Percentiles rank a stretch among this genome's conserved stretches.
Conservation (phyloP, 1,140 invertebrate genomes). For the Amyelois transitella region DNA sequence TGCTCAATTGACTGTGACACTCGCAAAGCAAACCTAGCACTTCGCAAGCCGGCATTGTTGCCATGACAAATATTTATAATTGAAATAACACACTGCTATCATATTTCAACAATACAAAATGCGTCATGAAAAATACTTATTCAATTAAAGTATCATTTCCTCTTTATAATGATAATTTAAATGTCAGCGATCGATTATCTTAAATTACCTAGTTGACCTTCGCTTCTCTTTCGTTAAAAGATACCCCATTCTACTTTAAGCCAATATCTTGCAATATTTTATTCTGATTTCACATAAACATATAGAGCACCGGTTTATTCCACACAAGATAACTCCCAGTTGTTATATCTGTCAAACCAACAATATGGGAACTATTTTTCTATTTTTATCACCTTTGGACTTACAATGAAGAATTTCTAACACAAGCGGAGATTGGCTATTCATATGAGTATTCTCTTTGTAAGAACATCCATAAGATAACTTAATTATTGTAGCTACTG, state of each 20-base stretch:
- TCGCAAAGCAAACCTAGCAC: slow-evolving; percentile 13
- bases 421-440: too few relatives aligned
- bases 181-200: background rate
- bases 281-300: background rate
- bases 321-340: background rate
- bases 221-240: slow-evolving; percentile 24
- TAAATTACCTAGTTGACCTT: too few relatives aligned
- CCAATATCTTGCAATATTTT: slow-evolving; percentile 5
- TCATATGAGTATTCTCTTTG: too few relatives aligned
- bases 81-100: slow-evolving; percentile 1
- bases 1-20: slow-evolving; percentile 31
- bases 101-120: background rate
- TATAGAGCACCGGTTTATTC: slow-evolving; percentile 4
- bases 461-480: too few relatives aligned
- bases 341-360: too few relatives aligned
- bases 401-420: too few relatives aligned
- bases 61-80: slow-evolving; percentile 13
- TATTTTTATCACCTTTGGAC: too few relatives aligned
- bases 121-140: background rate
- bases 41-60: slow-evolving; percentile 11
- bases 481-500: too few relatives aligned
- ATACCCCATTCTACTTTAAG: slow-evolving; percentile 1
- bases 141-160: slow-evolving; percentile 10
- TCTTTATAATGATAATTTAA: background rate
- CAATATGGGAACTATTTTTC: slow-evolving; percentile 8